These are phyloP conservation scores for Tachysurus fulvidraco DNA, from an alignment of 2,113 vertebrate genomes.

Conservation along the genomic window DNA sequence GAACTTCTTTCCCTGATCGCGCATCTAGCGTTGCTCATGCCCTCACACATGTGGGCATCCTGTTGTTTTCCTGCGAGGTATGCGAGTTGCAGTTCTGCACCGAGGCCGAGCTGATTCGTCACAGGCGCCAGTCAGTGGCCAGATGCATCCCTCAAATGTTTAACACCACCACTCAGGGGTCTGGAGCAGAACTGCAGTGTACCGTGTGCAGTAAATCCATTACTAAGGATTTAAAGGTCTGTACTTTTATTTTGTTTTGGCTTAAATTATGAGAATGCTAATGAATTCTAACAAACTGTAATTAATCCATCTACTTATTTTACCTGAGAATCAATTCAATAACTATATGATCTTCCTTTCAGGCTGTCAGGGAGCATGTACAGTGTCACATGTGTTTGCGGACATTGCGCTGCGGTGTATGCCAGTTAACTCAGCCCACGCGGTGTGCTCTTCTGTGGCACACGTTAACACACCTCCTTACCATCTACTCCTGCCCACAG, in stretches of 20 bases:
- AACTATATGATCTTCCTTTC: conserved; percentile 39
- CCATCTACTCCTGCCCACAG: conserved; percentile 87
- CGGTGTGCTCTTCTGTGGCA: conserved; percentile 94
- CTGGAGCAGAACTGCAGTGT: conserved; percentile 76
- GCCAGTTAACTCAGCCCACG: conserved; percentile 82
- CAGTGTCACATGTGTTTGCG: conserved; percentile 84
- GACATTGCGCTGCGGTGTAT: conserved; percentile 83
- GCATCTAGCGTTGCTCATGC: conserved; percentile 79
- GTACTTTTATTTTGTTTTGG: conserved; percentile 12
- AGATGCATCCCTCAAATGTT: conserved; percentile 78
- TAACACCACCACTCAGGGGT: conserved; percentile 60
- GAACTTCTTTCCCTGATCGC: conserved; percentile 83
- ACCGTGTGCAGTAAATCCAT: conserved; percentile 79
- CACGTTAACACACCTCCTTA: conserved; percentile 82
- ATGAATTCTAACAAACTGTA: background rate
- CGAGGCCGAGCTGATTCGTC: conserved; percentile 85
- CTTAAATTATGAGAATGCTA: background rate
- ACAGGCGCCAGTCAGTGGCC: conserved; percentile 79
- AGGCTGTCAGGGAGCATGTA: conserved; percentile 82
- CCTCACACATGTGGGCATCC: conserved; percentile 88
- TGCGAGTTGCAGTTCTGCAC: conserved; percentile 90
- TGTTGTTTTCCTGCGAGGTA: conserved; percentile 93
- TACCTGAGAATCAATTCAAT: background rate
- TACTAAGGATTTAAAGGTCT: conserved; percentile 85
- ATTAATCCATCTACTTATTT: background rate